These are phyloP conservation scores for Anoura caudifer DNA, from an alignment of 2,113 vertebrate species.

Conservation along the genomic window DNA sequence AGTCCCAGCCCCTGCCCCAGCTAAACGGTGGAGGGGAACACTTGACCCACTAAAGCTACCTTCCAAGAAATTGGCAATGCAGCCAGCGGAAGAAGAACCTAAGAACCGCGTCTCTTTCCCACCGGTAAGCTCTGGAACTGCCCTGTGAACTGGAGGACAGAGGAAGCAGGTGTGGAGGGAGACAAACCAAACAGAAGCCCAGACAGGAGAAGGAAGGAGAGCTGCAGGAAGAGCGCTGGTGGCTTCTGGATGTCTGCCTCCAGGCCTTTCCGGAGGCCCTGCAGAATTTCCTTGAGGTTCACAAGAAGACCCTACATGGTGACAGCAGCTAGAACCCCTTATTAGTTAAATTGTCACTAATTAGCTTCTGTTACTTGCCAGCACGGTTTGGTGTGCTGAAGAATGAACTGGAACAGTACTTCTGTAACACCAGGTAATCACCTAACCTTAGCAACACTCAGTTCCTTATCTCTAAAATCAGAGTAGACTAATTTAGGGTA, in stretches of 20 bases:
- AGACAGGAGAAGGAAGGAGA: neutral
- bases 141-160: neutral
- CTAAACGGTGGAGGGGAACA: neutral
- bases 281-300: neutral
- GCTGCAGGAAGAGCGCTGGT: rapidly evolving
- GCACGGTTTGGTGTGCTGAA: neutral
- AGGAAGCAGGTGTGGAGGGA: neutral
- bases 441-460: neutral
- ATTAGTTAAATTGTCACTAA: neutral
- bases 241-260: neutral
- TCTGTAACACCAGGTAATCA: neutral
- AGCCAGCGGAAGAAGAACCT: neutral
- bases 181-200: neutral
- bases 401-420: neutral
- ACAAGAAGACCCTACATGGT: neutral
- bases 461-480: neutral
- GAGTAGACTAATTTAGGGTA: neutral
- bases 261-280: neutral
- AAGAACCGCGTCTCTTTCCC: neutral
- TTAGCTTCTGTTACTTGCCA: neutral
- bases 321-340: neutral
- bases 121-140: neutral
- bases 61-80: neutral
- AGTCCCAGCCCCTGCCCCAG: neutral
- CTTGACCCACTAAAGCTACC: neutral